Evolutionary conservation across 2,797 vertebrate genomes (phyloP).

Genomic region (Streptopelia turtur): DNA sequence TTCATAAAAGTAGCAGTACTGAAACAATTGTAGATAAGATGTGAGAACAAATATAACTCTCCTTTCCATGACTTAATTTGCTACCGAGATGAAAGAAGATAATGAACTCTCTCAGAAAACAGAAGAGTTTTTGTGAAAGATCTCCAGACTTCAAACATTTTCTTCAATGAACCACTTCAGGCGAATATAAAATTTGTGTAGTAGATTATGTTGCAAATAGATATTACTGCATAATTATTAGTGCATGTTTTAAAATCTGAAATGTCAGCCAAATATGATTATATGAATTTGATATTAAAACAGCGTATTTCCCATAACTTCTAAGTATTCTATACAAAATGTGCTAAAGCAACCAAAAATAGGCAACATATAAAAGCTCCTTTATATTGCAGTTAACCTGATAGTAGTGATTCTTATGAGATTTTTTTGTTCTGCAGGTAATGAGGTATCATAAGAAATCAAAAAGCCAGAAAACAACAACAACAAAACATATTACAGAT

Average conservation of each 20-base stretch:
- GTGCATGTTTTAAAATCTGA: background rate
- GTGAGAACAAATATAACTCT: background rate
- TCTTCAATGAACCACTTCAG: background rate
- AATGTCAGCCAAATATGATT: background rate
- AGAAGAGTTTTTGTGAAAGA: background rate
- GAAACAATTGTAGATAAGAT: background rate
- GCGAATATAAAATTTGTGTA: background rate
- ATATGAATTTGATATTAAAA: background rate
- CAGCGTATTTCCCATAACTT: background rate
- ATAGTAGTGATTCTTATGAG: background rate
- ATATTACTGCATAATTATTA: background rate
- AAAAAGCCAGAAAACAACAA: background rate
- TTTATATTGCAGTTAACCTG: background rate
- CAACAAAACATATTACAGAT: rapidly evolving
- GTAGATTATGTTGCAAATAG: background rate
- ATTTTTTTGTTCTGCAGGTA: background rate
- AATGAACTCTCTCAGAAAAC: background rate
- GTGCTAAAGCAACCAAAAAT: background rate
- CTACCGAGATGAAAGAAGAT: background rate
- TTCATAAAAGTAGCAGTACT: rapidly evolving
- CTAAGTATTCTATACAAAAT: background rate
- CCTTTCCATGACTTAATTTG: background rate
- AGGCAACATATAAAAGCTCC: rapidly evolving
- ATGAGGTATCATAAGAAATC: background rate
- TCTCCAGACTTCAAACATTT: background rate